Base-by-base conservation (phyloP, 2,888 invertebrate species). In the Thera obeliscata region DNA sequence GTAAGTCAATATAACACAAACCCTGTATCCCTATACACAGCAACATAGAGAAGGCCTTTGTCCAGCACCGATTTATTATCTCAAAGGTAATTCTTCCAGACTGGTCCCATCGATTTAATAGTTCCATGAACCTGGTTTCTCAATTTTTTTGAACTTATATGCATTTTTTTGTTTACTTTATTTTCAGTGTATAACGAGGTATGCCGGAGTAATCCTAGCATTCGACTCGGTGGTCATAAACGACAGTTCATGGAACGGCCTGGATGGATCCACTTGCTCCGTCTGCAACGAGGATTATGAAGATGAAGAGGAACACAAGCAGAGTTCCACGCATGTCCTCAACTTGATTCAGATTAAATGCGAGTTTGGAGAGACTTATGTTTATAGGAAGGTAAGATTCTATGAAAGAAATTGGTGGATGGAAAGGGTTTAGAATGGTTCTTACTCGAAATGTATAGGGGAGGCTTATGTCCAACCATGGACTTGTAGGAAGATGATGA, bases 271-370 rank as follows among this genome's bases (percentile, higher is more conserved):
- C 35, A 83, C 81, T 0, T 89, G 88, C 63, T 69, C 76, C 0
- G 60, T 88, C n/a, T 89, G 88, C 66, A 82, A 86, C 48, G 58
- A 61, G 0, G 87, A 88, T 54, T 83, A 84, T 70, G 76, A 78
- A 1, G 69, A 83, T 61, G 76, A 75, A 48, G 70, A 75, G 0
- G 65, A 74, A 2, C 88, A 89, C 50, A 79, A 74, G 54, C 76
- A 65, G 0, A 79, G 80, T 7, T 57, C 74, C 0, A 64, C 54
- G 0, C 88, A 89, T 69, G 63, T 81, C 1, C 63, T 87, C n/a
- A 87, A 86, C 56, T 70, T 87, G 43, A 80, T 87, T 12, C 80
- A 85, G 68, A 79, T 66, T 22, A 81, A 80, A 63, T 67, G 81
- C 9, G 77, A 81, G 63, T 77, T 83, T 72, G 73, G 74, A 2